Evolutionary conservation across 2,888 invertebrate genomes (phyloP), one percentile per base, ranked within the genome.

Genomic region (Phalera bucephala): DNA sequence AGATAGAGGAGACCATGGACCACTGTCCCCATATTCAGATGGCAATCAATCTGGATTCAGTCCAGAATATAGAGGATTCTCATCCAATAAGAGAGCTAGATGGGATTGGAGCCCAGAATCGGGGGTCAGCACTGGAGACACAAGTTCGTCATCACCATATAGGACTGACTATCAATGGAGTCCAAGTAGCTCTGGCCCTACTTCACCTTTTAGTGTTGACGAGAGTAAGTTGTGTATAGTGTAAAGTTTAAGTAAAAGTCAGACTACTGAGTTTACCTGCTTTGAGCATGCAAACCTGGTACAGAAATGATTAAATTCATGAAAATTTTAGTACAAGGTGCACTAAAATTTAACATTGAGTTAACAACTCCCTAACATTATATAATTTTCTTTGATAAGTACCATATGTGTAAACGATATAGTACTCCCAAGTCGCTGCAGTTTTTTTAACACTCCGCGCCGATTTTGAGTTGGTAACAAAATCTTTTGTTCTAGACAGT

Each of bases 131-230:
- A 69, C 78, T 1, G 80, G 84, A 1, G 82, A 85, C 33, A 66
- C 77, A 2, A 76, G 78, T 40, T 67, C 72, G 2, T 56, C 73
- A 6, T 86, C 87, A 1, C 77, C 84, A 0, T 64, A 77, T 34
- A 78, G 82, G 75, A 77, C 75, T 6, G 81, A 86, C 9, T 90
- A 85, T 44, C 90, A 91, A 48, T 91, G 91, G 91, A 92, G 92
- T 50, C 91, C 91, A 0, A 78, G 77, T 13, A 91, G 91, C 60
- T 83, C 88, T 8, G 75, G 79, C 11, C 82, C 90, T n/a, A 80
- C 83, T 1, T 91, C 92, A 17, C 91, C 84, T 8, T 73, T 77
- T 38, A 87, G 86, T 51, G 54, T 50, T 11, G 73, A 79, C 62
- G 82, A 86, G 50, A 81, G 87, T 86, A 57, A 55, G 37, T 14